Evolutionary conservation across 1,140 invertebrate species (phyloP).

Genomic region (Lethocerus indicus): DNA sequence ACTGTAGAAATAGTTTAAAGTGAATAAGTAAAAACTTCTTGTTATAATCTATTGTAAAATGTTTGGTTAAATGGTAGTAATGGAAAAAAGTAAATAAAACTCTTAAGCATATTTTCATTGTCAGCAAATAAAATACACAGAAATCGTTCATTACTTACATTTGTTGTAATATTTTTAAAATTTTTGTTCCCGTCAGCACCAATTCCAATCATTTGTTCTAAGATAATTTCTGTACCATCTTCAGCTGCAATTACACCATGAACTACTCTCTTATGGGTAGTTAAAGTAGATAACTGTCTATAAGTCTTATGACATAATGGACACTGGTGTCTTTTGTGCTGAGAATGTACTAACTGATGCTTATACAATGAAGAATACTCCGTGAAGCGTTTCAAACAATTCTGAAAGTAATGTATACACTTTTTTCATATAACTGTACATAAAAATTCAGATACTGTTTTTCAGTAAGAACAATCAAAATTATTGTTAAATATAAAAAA

Average conservation of each 20-base stretch:
- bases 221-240: conserved; percentile 14
- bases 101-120: background rate
- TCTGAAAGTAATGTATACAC: conserved; percentile 28
- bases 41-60: no score
- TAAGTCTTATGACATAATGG: conserved; percentile 38
- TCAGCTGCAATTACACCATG: conserved; percentile 21
- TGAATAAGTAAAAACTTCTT: no score
- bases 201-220: conserved; percentile 12
- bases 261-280: conserved; percentile 36
- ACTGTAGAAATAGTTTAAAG: background rate
- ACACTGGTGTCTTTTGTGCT: conserved; percentile 40
- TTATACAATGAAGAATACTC: conserved; percentile 61
- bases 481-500: no score
- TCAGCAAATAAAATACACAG: background rate
- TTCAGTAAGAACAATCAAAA: no score
- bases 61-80: no score
- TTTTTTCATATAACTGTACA: no score
- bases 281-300: conserved; percentile 39
- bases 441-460: no score
- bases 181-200: conserved; percentile 6
- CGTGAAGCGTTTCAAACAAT: conserved; percentile 49
- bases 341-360: conserved; percentile 48
- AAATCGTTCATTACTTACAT: conserved; percentile 2
- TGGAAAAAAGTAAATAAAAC: background rate
- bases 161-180: conserved; percentile 9